Conservation (phyloP, 1,140 invertebrate genomes). For the Protaetia brevitarsis region DNA sequence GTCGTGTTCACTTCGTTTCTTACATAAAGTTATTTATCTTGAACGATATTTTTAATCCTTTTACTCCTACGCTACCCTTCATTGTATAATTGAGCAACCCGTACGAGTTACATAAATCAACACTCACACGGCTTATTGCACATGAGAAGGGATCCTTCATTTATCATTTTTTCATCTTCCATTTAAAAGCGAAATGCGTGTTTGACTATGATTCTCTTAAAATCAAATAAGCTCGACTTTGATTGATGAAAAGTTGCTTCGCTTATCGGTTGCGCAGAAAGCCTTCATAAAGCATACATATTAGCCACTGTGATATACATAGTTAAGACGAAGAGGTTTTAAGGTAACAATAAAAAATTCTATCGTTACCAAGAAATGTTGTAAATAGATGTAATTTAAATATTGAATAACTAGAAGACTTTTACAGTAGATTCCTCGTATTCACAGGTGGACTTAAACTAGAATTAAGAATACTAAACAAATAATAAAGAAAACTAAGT, state of each 20-base stretch:
- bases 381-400: too few relatives aligned
- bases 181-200: neutral
- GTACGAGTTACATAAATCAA: neutral
- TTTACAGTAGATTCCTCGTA: too few relatives aligned
- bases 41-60: constrained; percentile 5
- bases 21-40: neutral
- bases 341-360: too few relatives aligned
- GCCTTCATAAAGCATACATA: too few relatives aligned
- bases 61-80: neutral
- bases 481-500: too few relatives aligned
- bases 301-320: too few relatives aligned
- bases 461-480: too few relatives aligned
- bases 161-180: constrained; percentile 16
- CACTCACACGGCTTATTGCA: neutral
- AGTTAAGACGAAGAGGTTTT: too few relatives aligned
- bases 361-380: too few relatives aligned
- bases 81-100: neutral
- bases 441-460: too few relatives aligned
- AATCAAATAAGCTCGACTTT: neutral
- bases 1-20: neutral
- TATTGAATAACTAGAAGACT: too few relatives aligned
- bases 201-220: neutral
- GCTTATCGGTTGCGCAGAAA: neutral
- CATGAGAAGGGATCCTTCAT: neutral
- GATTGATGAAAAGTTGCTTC: neutral